Evolutionary conservation across 2,888 invertebrate genomes (phyloP).

Genomic region (Tineola bisselliella): DNA sequence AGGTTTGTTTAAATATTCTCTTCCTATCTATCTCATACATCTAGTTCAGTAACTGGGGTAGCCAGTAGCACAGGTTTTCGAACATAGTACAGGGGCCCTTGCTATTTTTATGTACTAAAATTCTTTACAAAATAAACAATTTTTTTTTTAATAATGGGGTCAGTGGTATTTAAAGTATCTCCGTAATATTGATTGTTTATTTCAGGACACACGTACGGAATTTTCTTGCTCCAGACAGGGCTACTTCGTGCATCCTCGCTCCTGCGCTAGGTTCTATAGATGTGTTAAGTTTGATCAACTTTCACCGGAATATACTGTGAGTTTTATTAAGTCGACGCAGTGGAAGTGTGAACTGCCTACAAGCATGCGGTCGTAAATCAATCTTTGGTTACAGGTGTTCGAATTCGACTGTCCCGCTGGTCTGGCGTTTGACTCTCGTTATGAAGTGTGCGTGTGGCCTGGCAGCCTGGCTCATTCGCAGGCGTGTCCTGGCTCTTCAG

Average conservation of each 20-base stretch:
- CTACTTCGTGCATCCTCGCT: constrained; percentile 80
- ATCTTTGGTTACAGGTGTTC: constrained; percentile 62
- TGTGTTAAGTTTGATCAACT: constrained; percentile 83
- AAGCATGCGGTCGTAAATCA: too few species aligned
- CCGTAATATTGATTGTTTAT: neutral
- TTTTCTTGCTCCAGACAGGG: constrained; percentile 81
- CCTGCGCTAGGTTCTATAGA: constrained; percentile 81
- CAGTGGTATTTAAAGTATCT: too few species aligned
- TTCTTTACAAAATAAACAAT: too few species aligned
- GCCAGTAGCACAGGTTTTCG: neutral
- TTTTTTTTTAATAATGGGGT: too few species aligned
- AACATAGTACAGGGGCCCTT: too few species aligned
- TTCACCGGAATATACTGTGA: constrained; percentile 76
- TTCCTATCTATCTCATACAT: too few species aligned
- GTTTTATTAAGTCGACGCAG: constrained; percentile 18
- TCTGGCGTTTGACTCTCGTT: constrained; percentile 77
- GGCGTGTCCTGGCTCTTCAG: constrained; percentile 80
- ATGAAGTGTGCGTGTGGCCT: constrained; percentile 85
- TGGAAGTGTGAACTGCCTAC: neutral
- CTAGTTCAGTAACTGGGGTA: too few species aligned
- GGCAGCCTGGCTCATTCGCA: constrained; percentile 76
- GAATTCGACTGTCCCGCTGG: constrained; percentile 85
- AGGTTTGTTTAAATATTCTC: too few species aligned
- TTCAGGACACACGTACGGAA: constrained; percentile 74
- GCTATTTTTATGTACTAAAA: too few species aligned